These are phyloP conservation scores for Dexiosoma caninum DNA, from an alignment of 2,888 invertebrate species.

Conservation along the genomic window DNA sequence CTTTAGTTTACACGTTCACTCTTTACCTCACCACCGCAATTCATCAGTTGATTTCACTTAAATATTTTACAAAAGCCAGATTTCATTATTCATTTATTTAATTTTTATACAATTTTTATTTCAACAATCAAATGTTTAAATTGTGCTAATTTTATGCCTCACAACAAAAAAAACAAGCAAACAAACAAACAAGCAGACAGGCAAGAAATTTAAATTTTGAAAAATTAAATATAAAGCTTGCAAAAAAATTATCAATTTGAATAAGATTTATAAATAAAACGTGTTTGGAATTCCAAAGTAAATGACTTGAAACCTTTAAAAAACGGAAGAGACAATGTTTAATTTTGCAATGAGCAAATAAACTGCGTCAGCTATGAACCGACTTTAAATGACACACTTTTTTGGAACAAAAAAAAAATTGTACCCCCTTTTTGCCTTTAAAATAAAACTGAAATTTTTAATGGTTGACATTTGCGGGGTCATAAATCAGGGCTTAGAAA, in stretches of 20 bases:
- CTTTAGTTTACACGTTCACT: background rate
- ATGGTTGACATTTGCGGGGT: background rate
- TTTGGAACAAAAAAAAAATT: too few relatives aligned
- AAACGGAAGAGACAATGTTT: slow-evolving; percentile 40
- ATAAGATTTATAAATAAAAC: slow-evolving; percentile 43
- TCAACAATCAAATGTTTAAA: slow-evolving; percentile 16
- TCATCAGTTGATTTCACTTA: slow-evolving; percentile 35
- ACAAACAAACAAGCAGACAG: too few relatives aligned
- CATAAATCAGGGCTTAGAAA: slow-evolving; percentile 14
- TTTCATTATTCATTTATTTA: slow-evolving; percentile 30
- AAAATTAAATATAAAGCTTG: background rate
- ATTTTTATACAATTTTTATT: background rate
- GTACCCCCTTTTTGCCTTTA: background rate
- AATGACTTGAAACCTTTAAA: slow-evolving; percentile 10
- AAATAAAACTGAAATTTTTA: background rate
- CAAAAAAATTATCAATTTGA: slow-evolving; percentile 34
- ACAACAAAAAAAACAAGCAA: too few relatives aligned
- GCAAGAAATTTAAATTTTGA: background rate
- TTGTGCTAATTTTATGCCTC: slow-evolving; percentile 53
- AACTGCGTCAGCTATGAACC: background rate
- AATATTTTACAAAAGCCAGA: slow-evolving; percentile 28
- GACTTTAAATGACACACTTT: slow-evolving; percentile 37
- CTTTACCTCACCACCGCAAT: background rate
- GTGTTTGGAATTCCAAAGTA: slow-evolving; percentile 45
- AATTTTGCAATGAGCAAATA: slow-evolving; percentile 9